A percentile compares a stretch with the other conserved stretches of the same genome.
phyloP scores from a whole-genome alignment of 2,797 vertebrate genomes.

The Spea hammondii region DNA sequence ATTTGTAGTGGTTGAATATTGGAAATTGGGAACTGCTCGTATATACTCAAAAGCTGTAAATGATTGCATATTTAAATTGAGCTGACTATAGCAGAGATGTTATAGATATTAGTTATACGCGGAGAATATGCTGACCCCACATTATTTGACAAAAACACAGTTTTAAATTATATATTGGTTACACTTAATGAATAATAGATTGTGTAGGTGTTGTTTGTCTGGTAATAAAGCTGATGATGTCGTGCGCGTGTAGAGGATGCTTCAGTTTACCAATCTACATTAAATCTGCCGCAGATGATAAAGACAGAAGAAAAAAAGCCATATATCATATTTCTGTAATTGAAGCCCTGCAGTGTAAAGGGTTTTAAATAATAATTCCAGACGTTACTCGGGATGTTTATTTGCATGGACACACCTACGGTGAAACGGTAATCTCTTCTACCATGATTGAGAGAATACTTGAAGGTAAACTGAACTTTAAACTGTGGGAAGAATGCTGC shows the following conservation, averaged over 20 bases:
- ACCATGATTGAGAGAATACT: no score
- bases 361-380: not conserved
- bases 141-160: constrained; percentile 94
- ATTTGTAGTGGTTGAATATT: constrained; percentile 99
- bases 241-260: constrained; percentile 67
- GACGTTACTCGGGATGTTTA: not conserved
- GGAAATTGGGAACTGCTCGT: constrained; percentile 94
- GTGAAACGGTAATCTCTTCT: no score
- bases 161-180: constrained; percentile 99
- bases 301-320: constrained; percentile 28
- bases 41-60: constrained; percentile 99
- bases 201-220: constrained; percentile 88
- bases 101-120: constrained; percentile 99
- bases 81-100: constrained; percentile 99
- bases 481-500: not conserved
- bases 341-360: not conserved
- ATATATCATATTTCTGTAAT: constrained; percentile 3
- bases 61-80: constrained; percentile 99
- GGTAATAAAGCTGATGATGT: constrained; percentile 84
- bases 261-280: constrained; percentile 68
- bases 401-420: not conserved
- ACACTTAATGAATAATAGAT: constrained; percentile 99
- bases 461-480: not conserved
- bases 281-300: constrained; percentile 66
- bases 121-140: constrained; percentile 99